phyloP scores from a whole-genome alignment of 2,113 vertebrate genomes.

The Hyperopisus bebe region DNA sequence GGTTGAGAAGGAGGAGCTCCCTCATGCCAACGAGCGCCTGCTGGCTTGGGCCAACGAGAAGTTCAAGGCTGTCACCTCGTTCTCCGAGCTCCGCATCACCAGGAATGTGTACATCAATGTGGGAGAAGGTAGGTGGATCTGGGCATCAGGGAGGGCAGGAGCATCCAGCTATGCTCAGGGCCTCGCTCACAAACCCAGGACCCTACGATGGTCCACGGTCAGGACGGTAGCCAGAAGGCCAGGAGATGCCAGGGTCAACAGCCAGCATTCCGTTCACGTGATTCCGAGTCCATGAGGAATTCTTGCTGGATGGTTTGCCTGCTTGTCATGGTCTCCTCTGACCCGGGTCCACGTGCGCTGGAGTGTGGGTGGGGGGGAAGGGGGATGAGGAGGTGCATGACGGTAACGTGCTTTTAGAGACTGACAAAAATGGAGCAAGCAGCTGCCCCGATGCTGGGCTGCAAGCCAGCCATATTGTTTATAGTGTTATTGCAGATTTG shows the following conservation, averaged over 20 bases:
- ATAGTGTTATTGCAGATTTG: slow-evolving; percentile 10
- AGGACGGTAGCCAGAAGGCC: neutral
- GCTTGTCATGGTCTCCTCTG: neutral
- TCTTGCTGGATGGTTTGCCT: neutral
- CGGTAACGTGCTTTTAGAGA: slow-evolving; percentile 14
- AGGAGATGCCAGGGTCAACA: neutral
- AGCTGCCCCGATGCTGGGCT: slow-evolving; percentile 15
- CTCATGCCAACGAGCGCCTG: slow-evolving; percentile 78
- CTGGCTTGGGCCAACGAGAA: slow-evolving; percentile 80
- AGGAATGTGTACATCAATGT: slow-evolving; percentile 93
- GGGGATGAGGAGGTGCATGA: slow-evolving; percentile 1
- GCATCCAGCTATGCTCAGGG: neutral
- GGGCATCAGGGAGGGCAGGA: neutral
- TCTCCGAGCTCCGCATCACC: slow-evolving; percentile 86
- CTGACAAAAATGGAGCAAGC: slow-evolving; percentile 12
- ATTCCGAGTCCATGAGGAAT: neutral
- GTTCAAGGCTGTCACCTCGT: slow-evolving; percentile 88
- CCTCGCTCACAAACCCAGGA: neutral
- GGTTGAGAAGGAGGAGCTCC: slow-evolving; percentile 64
- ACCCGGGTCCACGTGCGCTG: neutral
- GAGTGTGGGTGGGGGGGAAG: neutral
- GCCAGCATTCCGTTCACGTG: neutral
- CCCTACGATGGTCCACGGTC: neutral
- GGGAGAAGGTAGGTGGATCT: slow-evolving; percentile 78
- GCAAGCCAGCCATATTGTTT: slow-evolving; percentile 22